A percentile compares a stretch with the other conserved stretches of the same genome.
Conservation (phyloP, 2,797 vertebrate species). For the Ctenosaura bakeri region DNA sequence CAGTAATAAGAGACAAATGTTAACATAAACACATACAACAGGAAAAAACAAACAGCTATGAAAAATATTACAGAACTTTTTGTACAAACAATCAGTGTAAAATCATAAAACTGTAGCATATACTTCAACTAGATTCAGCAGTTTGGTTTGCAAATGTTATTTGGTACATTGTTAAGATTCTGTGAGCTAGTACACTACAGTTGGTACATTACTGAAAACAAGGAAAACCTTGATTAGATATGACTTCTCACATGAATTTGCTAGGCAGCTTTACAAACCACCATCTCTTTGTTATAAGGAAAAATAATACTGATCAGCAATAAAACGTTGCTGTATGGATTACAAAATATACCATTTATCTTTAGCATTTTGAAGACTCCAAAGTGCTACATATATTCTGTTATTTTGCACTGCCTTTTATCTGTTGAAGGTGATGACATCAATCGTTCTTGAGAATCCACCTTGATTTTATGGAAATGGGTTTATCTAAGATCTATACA, state of each 20-base stretch:
- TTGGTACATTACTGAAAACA: background rate
- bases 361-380: background rate
- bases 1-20: background rate
- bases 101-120: conserved; percentile 9
- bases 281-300: background rate
- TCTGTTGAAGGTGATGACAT: background rate
- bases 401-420: background rate
- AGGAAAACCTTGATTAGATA: background rate
- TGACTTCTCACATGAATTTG: background rate
- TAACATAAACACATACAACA: background rate
- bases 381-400: background rate
- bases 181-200: background rate
- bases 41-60: background rate
- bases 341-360: background rate
- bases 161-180: background rate
- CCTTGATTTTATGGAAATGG: conserved; percentile 20
- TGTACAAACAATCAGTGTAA: background rate
- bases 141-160: background rate
- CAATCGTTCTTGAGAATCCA: conserved; percentile 19
- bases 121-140: background rate
- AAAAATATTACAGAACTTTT: background rate
- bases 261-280: background rate
- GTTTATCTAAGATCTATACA: background rate
- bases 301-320: background rate
- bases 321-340: background rate